phyloP scores from a whole-genome alignment of 2,113 vertebrate species.

The Rhodinocichla rosea region DNA sequence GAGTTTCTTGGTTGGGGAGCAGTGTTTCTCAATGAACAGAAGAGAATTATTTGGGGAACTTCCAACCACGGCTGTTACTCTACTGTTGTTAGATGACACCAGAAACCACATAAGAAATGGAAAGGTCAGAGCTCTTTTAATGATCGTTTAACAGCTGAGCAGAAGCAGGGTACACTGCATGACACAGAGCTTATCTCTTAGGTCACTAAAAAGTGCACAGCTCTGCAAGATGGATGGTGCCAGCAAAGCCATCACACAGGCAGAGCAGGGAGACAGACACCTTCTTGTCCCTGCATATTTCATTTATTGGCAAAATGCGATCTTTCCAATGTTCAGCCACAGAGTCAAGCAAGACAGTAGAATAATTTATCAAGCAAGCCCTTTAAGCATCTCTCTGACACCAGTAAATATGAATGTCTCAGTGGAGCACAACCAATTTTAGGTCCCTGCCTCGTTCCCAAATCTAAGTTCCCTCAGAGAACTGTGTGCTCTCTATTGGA shows the following conservation, averaged over 20 bases:
- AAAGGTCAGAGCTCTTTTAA: conserved; percentile 27
- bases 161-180: not conserved
- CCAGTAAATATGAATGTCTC: not conserved
- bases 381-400: not conserved
- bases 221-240: conserved; percentile 6
- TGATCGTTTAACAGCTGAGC: not conserved
- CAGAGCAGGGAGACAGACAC: not conserved
- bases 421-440: not conserved
- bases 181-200: conserved; percentile 4
- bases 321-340: not conserved
- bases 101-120: not conserved
- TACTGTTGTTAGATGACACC: not conserved
- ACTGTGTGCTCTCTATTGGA: not conserved
- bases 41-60: not conserved
- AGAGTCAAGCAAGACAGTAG: not conserved
- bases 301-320: not conserved
- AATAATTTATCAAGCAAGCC: conserved; percentile 15
- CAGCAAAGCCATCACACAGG: not conserved
- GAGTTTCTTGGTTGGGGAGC: not conserved
- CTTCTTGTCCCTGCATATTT: not conserved
- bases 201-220: not conserved
- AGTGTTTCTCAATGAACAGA: not conserved
- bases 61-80: not conserved
- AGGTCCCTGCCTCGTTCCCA: not conserved
- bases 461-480: not conserved